phyloP scores from a whole-genome alignment of 2,888 invertebrate species.

The Serrognathus titanus region DNA sequence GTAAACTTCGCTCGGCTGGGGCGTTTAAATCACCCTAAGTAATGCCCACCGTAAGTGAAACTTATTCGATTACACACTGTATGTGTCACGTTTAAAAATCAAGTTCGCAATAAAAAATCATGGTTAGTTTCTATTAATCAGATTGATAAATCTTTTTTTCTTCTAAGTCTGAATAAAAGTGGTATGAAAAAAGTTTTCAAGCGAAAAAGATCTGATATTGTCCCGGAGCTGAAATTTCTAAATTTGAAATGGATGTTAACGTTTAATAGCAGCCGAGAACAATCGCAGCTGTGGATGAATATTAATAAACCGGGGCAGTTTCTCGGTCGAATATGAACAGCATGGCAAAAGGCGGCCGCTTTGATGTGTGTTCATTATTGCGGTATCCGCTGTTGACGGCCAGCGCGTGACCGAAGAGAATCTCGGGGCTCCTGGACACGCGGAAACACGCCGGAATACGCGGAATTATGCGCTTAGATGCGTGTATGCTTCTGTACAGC shows the following conservation, averaged over 20 bases:
- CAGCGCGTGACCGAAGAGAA: conserved; percentile 7
- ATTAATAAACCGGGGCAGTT: conserved; percentile 41
- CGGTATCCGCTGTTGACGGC: conserved; percentile 8
- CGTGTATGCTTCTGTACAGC: conserved; percentile 1
- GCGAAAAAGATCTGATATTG: too few species aligned
- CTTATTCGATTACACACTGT: too few species aligned
- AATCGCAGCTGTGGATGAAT: conserved; percentile 33
- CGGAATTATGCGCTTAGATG: neutral
- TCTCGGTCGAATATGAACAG: conserved; percentile 37
- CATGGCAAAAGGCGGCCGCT: neutral
- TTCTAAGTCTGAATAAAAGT: too few species aligned
- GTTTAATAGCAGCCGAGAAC: neutral
- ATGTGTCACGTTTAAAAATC: too few species aligned
- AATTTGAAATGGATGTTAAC: conserved; percentile 3
- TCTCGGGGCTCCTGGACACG: conserved; percentile 7
- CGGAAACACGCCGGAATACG: neutral
- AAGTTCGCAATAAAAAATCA: too few species aligned
- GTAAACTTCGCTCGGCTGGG: too few species aligned
- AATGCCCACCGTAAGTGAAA: too few species aligned
- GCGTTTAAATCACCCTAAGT: too few species aligned
- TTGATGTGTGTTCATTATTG: conserved; percentile 6
- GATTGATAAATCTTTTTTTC: too few species aligned
- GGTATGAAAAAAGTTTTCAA: too few species aligned
- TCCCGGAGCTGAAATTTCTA: neutral
- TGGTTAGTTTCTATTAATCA: too few species aligned